A percentile compares a stretch with the other conserved stretches of the same genome.
phyloP scores from a whole-genome alignment of 1,140 invertebrate genomes.

The Apolygus lucorum region DNA sequence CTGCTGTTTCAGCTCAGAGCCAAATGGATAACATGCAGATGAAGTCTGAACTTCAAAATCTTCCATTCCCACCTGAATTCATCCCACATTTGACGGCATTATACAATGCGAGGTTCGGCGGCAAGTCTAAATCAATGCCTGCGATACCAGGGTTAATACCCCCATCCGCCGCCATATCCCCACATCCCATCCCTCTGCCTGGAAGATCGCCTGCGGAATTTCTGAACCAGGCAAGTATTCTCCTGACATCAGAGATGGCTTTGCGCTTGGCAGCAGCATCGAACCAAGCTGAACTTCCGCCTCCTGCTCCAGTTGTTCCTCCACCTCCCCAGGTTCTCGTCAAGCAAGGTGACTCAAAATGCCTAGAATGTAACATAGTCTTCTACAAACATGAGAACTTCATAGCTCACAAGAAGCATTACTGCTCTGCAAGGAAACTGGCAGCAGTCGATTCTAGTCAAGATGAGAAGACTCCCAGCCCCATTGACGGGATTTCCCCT shows the following conservation, averaged over 20 bases:
- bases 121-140: slow-evolving; percentile 24
- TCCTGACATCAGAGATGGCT: slow-evolving; percentile 36
- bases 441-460: slow-evolving; percentile 34
- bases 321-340: slow-evolving; percentile 58
- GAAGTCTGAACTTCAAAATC: slow-evolving; percentile 27
- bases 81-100: slow-evolving; percentile 30
- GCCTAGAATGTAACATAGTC: slow-evolving; percentile 92
- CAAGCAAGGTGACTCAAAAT: slow-evolving; percentile 78
- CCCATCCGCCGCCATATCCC: slow-evolving; percentile 18
- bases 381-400: slow-evolving; percentile 95
- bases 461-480: slow-evolving; percentile 39
- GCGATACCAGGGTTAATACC: slow-evolving; percentile 25
- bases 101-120: slow-evolving; percentile 19
- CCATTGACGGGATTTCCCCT: slow-evolving; percentile 27
- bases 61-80: slow-evolving; percentile 33
- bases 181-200: slow-evolving; percentile 32
- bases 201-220: slow-evolving; percentile 26
- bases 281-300: slow-evolving; percentile 40
- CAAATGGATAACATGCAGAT: slow-evolving; percentile 25
- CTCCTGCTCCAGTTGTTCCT: slow-evolving; percentile 33
- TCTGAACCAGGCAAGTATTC: slow-evolving; percentile 28
- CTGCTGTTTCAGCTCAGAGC: slow-evolving; percentile 34
- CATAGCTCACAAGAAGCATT: slow-evolving; percentile 85
- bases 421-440: slow-evolving; percentile 66
- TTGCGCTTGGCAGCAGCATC: slow-evolving; percentile 37